phyloP scores from a whole-genome alignment of 2,888 invertebrate genomes.

The Drosophila suboccidentalis region DNA sequence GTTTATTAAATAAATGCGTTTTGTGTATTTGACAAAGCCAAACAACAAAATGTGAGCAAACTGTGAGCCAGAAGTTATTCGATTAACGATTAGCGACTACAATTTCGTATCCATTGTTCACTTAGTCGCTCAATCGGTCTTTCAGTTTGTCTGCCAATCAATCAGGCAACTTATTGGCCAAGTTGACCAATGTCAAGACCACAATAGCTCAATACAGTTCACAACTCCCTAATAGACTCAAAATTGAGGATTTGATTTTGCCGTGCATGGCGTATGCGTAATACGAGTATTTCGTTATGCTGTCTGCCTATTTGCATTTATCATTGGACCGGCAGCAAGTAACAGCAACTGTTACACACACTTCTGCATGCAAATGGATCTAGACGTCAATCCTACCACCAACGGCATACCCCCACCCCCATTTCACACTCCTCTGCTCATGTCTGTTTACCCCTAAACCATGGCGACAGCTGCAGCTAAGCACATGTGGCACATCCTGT shows the following conservation, averaged over 20 bases:
- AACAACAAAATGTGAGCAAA: conserved; percentile 14
- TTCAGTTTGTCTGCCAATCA: conserved; percentile 9
- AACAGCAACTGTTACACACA: conserved; percentile 44
- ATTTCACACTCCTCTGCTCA: neutral
- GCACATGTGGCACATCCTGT: conserved; percentile 33
- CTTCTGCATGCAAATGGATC: conserved; percentile 67
- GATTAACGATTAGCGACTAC: conserved; percentile 35
- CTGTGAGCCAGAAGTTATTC: conserved; percentile 7
- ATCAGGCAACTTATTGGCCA: conserved; percentile 18
- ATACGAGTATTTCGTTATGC: conserved; percentile 13
- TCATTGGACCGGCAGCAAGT: conserved; percentile 46
- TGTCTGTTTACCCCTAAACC: neutral
- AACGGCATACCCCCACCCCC: neutral
- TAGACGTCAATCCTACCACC: conserved; percentile 26
- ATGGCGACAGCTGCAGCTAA: conserved; percentile 26
- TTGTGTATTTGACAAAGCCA: conserved; percentile 42
- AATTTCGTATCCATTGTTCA: conserved; percentile 23
- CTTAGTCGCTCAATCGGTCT: conserved; percentile 3
- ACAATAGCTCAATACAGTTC: neutral
- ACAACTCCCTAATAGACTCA: neutral
- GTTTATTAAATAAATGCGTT: conserved; percentile 47
- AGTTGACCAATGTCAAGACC: conserved; percentile 16
- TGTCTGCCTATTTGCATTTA: conserved; percentile 57
- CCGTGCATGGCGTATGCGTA: conserved; percentile 23
- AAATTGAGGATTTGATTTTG: conserved; percentile 3